Evolutionary conservation across 2,113 vertebrate species (phyloP).

Genomic region (Panthera uncia): DNA sequence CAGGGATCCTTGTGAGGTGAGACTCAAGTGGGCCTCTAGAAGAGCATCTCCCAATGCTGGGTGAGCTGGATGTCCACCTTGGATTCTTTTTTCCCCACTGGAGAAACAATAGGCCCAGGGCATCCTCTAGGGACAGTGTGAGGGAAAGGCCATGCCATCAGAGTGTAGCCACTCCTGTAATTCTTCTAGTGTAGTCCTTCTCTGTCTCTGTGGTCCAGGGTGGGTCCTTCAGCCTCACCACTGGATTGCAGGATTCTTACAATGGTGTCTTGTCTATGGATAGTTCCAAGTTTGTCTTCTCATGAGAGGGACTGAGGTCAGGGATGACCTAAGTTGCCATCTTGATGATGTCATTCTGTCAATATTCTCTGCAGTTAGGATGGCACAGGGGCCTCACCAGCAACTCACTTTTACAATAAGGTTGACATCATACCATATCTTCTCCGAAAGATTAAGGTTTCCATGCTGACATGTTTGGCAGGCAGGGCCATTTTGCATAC

Average conservation of each 20-base stretch:
- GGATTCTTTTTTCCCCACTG: background rate
- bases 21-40: background rate
- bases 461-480: conserved; percentile 28
- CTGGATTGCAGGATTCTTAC: background rate
- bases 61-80: background rate
- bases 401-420: conserved; percentile 5
- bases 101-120: background rate
- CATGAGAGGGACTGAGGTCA: background rate
- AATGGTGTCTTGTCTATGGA: background rate
- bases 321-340: background rate
- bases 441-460: conserved; percentile 21
- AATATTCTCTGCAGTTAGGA: background rate
- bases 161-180: background rate
- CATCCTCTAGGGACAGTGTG: background rate
- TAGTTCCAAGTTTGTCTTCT: background rate
- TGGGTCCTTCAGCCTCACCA: background rate
- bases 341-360: background rate
- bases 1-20: background rate
- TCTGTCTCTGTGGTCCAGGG: background rate
- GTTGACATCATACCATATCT: background rate
- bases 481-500: background rate
- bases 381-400: background rate
- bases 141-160: background rate
- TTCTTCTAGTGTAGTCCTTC: background rate
- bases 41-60: background rate